These are phyloP conservation scores for Drosophila tani DNA, from an alignment of 1,140 invertebrate genomes.

Conservation along the genomic window DNA sequence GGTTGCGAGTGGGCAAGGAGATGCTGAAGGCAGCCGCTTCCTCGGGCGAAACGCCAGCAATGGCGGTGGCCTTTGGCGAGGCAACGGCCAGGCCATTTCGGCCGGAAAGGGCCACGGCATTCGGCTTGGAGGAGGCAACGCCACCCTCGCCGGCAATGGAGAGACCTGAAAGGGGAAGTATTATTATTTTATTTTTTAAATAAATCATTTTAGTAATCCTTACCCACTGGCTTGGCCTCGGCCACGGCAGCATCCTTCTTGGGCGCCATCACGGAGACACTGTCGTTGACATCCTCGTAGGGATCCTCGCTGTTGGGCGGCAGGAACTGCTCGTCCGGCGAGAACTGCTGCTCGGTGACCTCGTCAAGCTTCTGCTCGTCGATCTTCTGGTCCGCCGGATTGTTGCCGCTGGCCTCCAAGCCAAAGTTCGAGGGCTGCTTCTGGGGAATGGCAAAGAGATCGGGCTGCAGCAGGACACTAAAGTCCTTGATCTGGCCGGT, in stretches of 20 bases:
- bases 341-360: constrained; percentile 74
- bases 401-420: constrained; percentile 57
- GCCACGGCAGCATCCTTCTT: constrained; percentile 88
- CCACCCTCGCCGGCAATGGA: constrained; percentile 88
- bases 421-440: constrained; percentile 71
- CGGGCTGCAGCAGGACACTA: constrained; percentile 75
- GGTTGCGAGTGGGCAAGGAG: constrained; percentile 72
- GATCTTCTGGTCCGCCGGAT: constrained; percentile 64
- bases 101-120: constrained; percentile 89
- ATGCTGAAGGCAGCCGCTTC: constrained; percentile 85
- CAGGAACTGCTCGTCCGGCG: constrained; percentile 66
- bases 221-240: constrained; percentile 89
- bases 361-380: constrained; percentile 76
- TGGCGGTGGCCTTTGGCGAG: constrained; percentile 89
- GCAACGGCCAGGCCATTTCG: constrained; percentile 89
- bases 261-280: constrained; percentile 85
- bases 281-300: constrained; percentile 83
- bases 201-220: too few species aligned
- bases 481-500: constrained; percentile 82
- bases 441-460: constrained; percentile 52
- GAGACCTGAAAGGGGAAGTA: constrained; percentile 84
- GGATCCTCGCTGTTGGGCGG: constrained; percentile 75
- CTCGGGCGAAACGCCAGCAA: constrained; percentile 88
- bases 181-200: too few species aligned
- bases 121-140: constrained; percentile 89